Evolutionary conservation across 2,797 vertebrate species (phyloP).

Genomic region (Melanotaenia parkinsoni): DNA sequence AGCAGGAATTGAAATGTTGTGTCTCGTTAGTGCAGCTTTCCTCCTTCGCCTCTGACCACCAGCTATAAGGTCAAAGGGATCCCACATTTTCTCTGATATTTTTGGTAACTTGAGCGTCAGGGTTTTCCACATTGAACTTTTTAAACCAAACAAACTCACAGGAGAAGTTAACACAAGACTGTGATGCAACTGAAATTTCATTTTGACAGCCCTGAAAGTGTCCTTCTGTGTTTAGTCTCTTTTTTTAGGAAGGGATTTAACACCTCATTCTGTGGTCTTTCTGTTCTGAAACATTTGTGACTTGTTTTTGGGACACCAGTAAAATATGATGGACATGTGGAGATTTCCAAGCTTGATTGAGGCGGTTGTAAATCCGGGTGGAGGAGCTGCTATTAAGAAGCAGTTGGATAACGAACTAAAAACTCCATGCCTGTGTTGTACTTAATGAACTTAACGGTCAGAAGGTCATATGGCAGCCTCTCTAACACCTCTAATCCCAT

Average conservation of each 20-base stretch:
- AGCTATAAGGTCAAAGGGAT: conserved; percentile 60
- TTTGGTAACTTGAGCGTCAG: conserved; percentile 61
- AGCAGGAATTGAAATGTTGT: conserved; percentile 1
- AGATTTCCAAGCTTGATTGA: conserved; percentile 41
- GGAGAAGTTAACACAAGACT: conserved; percentile 16
- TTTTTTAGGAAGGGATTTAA: conserved; percentile 15
- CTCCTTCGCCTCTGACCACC: conserved; percentile 44
- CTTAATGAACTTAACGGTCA: conserved; percentile 70
- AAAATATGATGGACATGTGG: conserved; percentile 33
- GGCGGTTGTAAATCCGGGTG: conserved; percentile 18
- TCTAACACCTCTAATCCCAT: conserved; percentile 71
- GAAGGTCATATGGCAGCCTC: conserved; percentile 66
- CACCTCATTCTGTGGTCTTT: conserved; percentile 11
- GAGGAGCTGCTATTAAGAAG: conserved; percentile 47
- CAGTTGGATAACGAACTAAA: conserved; percentile 35
- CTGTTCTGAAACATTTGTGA: conserved; percentile 16
- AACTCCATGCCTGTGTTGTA: conserved; percentile 41
- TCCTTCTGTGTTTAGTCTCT: background rate
- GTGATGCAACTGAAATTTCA: conserved; percentile 11
- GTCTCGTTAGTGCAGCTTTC: conserved; percentile 1
- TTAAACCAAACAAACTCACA: conserved; percentile 29
- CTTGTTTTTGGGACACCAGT: conserved; percentile 7
- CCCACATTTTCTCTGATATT: conserved; percentile 67
- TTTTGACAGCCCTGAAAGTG: background rate
- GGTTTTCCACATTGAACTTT: conserved; percentile 64